Evolutionary conservation across 2,113 vertebrate genomes (phyloP).

Genomic region (Phalacrocorax carbo): DNA sequence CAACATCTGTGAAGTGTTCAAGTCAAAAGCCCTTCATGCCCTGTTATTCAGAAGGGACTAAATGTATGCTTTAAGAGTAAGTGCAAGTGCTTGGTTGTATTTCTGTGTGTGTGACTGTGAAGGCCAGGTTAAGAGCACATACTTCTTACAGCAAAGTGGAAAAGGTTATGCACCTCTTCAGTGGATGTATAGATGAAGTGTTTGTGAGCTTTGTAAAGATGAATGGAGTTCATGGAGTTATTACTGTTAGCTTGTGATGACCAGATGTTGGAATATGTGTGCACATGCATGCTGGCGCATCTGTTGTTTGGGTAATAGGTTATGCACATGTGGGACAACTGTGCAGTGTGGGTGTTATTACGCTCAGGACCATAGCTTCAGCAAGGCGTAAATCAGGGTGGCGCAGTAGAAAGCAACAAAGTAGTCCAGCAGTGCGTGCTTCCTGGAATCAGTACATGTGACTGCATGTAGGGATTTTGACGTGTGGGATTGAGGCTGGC

Average conservation of each 20-base stretch:
- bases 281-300: background rate
- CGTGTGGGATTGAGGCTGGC: background rate
- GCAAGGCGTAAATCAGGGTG: background rate
- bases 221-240: background rate
- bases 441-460: background rate
- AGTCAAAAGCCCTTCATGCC: background rate
- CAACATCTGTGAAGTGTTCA: background rate
- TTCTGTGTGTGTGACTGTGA: background rate
- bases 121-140: background rate
- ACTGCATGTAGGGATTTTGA: background rate
- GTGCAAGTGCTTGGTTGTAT: background rate
- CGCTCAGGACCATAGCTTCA: background rate
- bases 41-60: background rate
- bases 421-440: background rate
- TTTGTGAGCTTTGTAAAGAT: slow-evolving; percentile 20
- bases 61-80: background rate
- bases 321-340: background rate
- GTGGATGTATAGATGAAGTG: slow-evolving; percentile 15
- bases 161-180: slow-evolving; percentile 22
- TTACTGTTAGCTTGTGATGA: background rate
- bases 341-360: background rate
- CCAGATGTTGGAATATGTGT: slow-evolving; percentile 11
- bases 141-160: background rate
- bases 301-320: slow-evolving; percentile 3
- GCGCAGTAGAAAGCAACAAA: background rate